These are phyloP conservation scores for Diplodus sargus DNA, from an alignment of 2,797 vertebrate genomes.

Conservation along the genomic window DNA sequence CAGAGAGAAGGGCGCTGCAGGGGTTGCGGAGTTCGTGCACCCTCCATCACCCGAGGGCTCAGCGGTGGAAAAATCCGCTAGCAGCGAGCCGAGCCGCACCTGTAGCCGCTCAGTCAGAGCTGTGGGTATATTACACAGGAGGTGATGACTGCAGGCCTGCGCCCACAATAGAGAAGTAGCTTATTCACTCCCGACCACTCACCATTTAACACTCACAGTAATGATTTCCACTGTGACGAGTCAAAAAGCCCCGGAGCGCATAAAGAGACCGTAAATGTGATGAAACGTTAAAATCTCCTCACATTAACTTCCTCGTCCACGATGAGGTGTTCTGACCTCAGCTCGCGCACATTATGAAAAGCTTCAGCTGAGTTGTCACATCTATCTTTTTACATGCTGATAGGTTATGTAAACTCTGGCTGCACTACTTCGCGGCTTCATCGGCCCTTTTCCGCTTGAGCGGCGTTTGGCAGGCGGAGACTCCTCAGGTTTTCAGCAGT, in stretches of 20 bases:
- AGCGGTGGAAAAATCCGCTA: conserved; percentile 46
- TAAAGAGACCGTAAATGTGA: conserved; percentile 38
- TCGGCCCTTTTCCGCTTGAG: conserved; percentile 33
- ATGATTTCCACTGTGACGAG: conserved; percentile 56
- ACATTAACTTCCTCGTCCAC: conserved; percentile 17
- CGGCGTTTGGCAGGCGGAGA: conserved; percentile 20
- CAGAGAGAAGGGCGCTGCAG: conserved; percentile 29
- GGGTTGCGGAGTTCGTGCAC: conserved; percentile 69
- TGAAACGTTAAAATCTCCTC: conserved; percentile 44
- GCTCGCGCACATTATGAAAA: conserved; percentile 33
- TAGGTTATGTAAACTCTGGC: conserved; percentile 44
- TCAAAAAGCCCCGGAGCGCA: conserved; percentile 44
- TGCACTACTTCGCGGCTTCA: conserved; percentile 24
- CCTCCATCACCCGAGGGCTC: conserved; percentile 56
- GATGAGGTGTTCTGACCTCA: conserved; percentile 27
- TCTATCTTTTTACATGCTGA: conserved; percentile 38
- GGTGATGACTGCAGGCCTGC: conserved; percentile 47
- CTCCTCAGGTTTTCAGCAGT: conserved; percentile 40
- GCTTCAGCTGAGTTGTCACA: conserved; percentile 32
- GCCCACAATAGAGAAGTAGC: conserved; percentile 42
- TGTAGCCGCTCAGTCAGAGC: conserved; percentile 64
- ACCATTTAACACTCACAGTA: conserved; percentile 49
- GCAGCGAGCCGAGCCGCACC: conserved; percentile 58
- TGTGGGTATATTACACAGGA: conserved; percentile 46
- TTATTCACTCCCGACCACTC: conserved; percentile 28